Percentiles rank a stretch among this genome's conserved stretches.
phyloP scores from a whole-genome alignment of 2,113 vertebrate species.

The Myocastor coypus region DNA sequence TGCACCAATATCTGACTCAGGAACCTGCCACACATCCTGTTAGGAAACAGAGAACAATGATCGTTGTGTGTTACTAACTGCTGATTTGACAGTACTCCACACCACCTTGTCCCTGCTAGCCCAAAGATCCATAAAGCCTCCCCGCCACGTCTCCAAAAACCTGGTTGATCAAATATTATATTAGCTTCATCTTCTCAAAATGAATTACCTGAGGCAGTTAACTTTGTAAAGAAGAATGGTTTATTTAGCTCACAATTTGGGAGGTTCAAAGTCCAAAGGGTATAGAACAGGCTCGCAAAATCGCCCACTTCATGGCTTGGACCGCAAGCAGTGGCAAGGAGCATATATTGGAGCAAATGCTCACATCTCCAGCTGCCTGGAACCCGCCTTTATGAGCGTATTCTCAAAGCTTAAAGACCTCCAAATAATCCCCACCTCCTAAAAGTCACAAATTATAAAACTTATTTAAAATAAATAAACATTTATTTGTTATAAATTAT shows the following conservation, averaged over 20 bases:
- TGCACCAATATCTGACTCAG: conserved; percentile 62
- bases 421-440: neutral
- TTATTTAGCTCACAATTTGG: neutral
- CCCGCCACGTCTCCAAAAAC: neutral
- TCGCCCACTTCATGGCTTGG: neutral
- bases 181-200: neutral
- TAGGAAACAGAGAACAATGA: neutral
- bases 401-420: neutral
- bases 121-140: neutral
- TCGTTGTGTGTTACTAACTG: neutral
- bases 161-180: neutral
- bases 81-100: neutral
- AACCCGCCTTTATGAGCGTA: neutral
- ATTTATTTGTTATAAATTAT: too few relatives aligned
- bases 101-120: neutral
- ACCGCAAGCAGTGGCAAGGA: neutral
- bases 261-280: neutral
- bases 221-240: neutral
- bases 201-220: neutral
- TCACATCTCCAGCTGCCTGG: neutral
- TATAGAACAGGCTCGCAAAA: neutral
- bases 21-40: conserved; percentile 70
- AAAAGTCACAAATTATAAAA: too few relatives aligned
- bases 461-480: too few relatives aligned
- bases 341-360: neutral